Conservation (phyloP, 2,888 invertebrate genomes). For the Odontocerum albicorne region DNA sequence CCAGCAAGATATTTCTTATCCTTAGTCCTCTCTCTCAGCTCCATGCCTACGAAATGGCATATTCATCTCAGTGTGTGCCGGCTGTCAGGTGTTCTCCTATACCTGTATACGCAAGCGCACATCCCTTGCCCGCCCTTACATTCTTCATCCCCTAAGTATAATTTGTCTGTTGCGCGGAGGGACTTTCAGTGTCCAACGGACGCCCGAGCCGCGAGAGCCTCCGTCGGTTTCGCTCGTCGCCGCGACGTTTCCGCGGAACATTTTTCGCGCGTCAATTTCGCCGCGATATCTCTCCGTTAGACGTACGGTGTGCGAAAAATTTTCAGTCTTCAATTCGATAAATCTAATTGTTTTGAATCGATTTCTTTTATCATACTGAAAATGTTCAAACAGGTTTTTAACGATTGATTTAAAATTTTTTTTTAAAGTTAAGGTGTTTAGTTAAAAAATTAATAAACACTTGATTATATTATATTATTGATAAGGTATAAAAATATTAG, state of each 20-base stretch:
- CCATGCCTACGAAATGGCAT: too few species aligned
- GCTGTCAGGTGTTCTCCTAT: too few species aligned
- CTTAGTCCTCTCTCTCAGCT: too few species aligned
- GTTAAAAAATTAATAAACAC: neutral
- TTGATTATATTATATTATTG: neutral
- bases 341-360: too few species aligned
- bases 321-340: too few species aligned
- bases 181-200: slow-evolving; percentile 16
- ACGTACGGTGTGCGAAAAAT: slow-evolving; percentile 1
- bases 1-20: too few species aligned
- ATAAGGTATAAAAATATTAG: too few species aligned
- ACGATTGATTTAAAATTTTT: too few species aligned
- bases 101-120: slow-evolving; percentile 12
- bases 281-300: slow-evolving; percentile 1
- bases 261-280: neutral
- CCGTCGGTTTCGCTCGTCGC: slow-evolving; percentile 1
- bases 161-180: slow-evolving; percentile 19
- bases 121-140: neutral
- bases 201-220: slow-evolving; percentile 1
- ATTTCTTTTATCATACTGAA: too few species aligned
- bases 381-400: slow-evolving; percentile 3
- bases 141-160: slow-evolving; percentile 3
- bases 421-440: neutral
- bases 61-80: too few species aligned
- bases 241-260: neutral